Conservation (phyloP, 1,140 invertebrate genomes). For the Zaprionus capensis region DNA sequence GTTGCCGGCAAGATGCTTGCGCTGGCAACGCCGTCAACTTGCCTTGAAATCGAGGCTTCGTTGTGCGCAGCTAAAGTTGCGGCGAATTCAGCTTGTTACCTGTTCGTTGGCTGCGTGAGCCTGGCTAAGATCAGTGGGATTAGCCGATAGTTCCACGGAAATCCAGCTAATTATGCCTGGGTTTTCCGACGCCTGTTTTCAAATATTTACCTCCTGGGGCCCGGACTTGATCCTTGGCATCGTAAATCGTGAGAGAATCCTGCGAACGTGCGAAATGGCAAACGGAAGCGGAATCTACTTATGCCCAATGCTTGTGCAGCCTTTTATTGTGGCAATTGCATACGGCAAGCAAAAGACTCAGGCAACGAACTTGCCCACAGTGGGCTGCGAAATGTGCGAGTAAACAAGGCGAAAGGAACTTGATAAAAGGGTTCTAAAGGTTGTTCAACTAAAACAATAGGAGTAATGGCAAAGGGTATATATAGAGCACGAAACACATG, state of each 20-base stretch:
- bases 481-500: background rate
- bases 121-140: constrained; percentile 39
- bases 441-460: constrained; percentile 29
- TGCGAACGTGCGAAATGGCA: constrained; percentile 65
- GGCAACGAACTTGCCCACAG: constrained; percentile 44
- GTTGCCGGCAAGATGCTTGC: constrained; percentile 30
- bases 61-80: constrained; percentile 24
- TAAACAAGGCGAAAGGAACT: background rate
- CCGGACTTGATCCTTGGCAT: constrained; percentile 10
- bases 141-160: constrained; percentile 52
- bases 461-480: background rate
- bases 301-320: constrained; percentile 6
- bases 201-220: constrained; percentile 48
- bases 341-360: constrained; percentile 47
- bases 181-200: constrained; percentile 44
- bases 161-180: constrained; percentile 48
- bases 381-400: background rate
- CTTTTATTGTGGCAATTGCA: constrained; percentile 33
- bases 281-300: constrained; percentile 61
- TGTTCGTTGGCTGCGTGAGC: constrained; percentile 32
- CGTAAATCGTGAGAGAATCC: constrained; percentile 34
- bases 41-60: constrained; percentile 40
- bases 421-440: background rate
- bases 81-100: constrained; percentile 52
- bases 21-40: constrained; percentile 48